Evolutionary conservation across 2,888 invertebrate species (phyloP).

Genomic region (Archips crataeganus): DNA sequence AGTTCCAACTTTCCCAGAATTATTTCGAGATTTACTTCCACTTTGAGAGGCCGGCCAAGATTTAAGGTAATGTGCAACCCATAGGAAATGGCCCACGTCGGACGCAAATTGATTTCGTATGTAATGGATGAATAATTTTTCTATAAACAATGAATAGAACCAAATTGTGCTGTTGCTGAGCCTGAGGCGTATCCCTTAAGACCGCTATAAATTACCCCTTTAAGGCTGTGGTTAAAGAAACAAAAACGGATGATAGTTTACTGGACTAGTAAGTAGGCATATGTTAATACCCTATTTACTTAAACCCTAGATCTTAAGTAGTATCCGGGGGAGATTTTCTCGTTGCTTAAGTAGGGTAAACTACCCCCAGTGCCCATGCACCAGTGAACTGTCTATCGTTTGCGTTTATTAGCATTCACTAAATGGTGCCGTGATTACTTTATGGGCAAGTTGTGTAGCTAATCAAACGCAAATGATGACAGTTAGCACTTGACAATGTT

Average conservation of each 20-base stretch:
- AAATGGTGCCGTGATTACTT: too few species aligned
- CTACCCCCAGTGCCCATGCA: too few species aligned
- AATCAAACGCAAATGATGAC: too few species aligned
- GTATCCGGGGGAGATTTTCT: not conserved
- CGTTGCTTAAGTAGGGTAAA: not conserved
- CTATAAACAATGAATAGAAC: constrained; percentile 42
- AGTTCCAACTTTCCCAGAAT: constrained; percentile 1
- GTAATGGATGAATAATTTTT: constrained; percentile 46
- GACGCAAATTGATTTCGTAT: constrained; percentile 30
- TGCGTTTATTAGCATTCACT: too few species aligned
- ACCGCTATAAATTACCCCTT: constrained; percentile 61
- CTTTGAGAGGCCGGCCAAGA: constrained; percentile 4
- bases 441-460: too few species aligned
- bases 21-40: constrained; percentile 14
- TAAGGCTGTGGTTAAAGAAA: constrained; percentile 48
- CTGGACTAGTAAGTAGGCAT: constrained; percentile 44
- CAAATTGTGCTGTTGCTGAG: constrained; percentile 39
- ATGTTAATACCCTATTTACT: constrained; percentile 14
- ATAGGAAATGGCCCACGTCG: constrained; percentile 5
- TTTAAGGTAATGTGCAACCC: constrained; percentile 14
- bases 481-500: too few species aligned
- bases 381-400: too few species aligned
- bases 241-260: constrained; percentile 49
- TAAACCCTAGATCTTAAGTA: constrained; percentile 1
- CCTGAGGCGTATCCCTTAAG: constrained; percentile 52